Percentiles rank a stretch among this genome's conserved stretches.
Evolutionary conservation across 2,797 vertebrate genomes (phyloP).

Genomic region (Lemur catta): DNA sequence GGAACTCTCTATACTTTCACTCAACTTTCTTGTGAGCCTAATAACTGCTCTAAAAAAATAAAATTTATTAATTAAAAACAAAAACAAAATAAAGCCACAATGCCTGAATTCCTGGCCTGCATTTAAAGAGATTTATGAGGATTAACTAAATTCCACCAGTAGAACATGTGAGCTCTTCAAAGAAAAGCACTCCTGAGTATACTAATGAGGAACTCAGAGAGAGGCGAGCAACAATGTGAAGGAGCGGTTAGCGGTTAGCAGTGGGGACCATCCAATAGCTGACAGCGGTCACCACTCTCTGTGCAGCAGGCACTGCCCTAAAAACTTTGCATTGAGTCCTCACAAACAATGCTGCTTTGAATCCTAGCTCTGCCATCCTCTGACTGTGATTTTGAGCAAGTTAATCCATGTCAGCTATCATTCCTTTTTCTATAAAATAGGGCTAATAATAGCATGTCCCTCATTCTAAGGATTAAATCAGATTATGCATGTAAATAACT

Average conservation of each 20-base stretch:
- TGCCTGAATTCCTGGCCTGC: neutral
- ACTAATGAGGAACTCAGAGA: neutral
- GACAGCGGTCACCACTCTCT: neutral
- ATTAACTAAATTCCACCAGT: neutral
- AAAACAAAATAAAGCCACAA: neutral
- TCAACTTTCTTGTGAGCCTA: neutral
- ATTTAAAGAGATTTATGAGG: neutral
- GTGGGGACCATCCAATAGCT: neutral
- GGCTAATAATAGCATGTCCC: neutral
- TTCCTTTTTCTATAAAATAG: neutral
- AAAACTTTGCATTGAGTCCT: neutral
- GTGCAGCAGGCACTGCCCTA: neutral
- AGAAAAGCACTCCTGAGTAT: neutral
- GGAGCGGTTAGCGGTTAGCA: neutral
- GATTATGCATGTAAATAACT: neutral
- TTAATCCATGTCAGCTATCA: neutral
- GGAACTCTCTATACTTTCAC: neutral
- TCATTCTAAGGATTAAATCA: neutral
- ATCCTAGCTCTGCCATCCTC: neutral
- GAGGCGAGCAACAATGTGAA: neutral
- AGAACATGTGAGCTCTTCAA: neutral
- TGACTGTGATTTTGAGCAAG: neutral
- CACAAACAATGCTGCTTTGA: neutral
- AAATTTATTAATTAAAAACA: neutral
- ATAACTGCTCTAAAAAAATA: neutral